Evolutionary conservation across 2,797 vertebrate species (phyloP).

Genomic region (Ciconia nigra): DNA sequence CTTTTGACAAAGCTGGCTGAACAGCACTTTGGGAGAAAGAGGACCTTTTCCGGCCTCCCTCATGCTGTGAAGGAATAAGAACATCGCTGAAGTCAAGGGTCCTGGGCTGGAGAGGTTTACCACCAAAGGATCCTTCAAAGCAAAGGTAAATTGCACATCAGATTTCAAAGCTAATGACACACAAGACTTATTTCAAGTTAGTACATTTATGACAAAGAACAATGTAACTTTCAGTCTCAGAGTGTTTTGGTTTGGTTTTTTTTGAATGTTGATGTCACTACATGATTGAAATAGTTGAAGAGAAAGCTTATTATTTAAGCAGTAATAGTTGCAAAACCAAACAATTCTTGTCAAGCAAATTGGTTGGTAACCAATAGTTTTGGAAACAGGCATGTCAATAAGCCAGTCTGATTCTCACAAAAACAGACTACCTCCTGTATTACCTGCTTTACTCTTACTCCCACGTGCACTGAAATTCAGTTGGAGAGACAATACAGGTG

Average conservation of each 20-base stretch:
- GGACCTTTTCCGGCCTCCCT: constrained; percentile 91
- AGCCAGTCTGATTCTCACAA: background rate
- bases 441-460: background rate
- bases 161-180: background rate
- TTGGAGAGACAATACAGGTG: accelerated
- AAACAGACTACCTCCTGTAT: background rate
- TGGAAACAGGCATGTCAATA: background rate
- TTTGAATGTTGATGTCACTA: background rate
- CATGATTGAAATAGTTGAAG: background rate
- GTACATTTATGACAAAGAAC: background rate
- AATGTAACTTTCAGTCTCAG: background rate
- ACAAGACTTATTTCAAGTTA: background rate
- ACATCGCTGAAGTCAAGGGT: constrained; percentile 93
- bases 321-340: background rate
- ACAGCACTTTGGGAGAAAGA: constrained; percentile 92
- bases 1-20: constrained; percentile 98
- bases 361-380: background rate
- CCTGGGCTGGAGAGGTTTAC: constrained; percentile 88
- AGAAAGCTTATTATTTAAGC: background rate
- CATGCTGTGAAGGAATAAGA: constrained; percentile 95
- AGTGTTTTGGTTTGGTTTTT: background rate
- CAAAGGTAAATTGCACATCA: constrained; percentile 48
- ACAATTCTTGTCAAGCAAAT: background rate
- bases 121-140: constrained; percentile 83
- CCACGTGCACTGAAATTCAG: background rate